Evolutionary conservation across 2,797 vertebrate genomes (phyloP).

Genomic region (Acanthiza pusilla): DNA sequence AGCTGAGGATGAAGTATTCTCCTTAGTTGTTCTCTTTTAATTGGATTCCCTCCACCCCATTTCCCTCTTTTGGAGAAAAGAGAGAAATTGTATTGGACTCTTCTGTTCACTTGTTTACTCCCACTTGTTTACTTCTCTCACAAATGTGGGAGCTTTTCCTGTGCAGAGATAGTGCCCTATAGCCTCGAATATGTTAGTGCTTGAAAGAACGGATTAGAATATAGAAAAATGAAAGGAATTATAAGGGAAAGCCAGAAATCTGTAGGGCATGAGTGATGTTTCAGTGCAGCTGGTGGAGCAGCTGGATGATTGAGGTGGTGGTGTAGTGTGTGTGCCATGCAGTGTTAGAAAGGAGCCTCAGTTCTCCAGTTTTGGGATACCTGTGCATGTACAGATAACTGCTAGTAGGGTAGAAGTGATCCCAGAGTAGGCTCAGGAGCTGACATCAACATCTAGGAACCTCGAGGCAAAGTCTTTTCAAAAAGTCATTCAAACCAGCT

Average conservation of each 20-base stretch:
- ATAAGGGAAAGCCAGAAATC: neutral
- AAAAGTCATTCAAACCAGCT: neutral
- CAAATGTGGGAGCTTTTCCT: neutral
- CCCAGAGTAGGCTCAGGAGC: neutral
- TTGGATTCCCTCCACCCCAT: neutral
- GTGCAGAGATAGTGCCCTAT: neutral
- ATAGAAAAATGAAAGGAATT: neutral
- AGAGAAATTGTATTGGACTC: neutral
- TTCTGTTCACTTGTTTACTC: neutral
- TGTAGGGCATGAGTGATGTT: neutral
- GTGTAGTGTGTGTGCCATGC: neutral
- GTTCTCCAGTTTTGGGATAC: neutral
- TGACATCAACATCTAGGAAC: neutral
- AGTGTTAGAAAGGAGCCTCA: neutral
- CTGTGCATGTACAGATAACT: neutral
- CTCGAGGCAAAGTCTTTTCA: neutral
- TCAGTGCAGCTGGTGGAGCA: neutral
- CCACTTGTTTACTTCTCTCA: neutral
- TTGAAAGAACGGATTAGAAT: neutral
- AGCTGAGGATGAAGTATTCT: neutral
- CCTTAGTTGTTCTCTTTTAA: neutral
- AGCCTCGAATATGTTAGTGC: neutral
- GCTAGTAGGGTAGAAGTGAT: neutral
- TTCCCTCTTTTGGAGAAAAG: neutral
- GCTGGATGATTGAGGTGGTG: neutral